A percentile compares a stretch with the other conserved stretches of the same genome.
phyloP scores from a whole-genome alignment of 2,797 vertebrate genomes.

The Myiothlypis chrysogaster region DNA sequence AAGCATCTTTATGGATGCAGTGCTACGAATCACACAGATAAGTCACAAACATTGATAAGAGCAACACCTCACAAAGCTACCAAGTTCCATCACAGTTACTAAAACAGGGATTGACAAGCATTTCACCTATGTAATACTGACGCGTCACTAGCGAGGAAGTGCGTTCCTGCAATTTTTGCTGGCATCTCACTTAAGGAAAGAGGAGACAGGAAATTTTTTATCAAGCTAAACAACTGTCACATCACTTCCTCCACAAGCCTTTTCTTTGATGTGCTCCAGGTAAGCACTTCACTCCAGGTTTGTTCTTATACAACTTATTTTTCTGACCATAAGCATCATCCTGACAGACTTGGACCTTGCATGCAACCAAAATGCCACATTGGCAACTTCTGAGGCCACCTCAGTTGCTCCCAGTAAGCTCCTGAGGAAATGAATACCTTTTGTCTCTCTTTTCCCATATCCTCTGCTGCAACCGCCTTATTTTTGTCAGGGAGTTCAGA shows the following conservation, averaged over 20 bases:
- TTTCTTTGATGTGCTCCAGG: not conserved
- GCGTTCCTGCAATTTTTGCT: not conserved
- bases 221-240: not conserved
- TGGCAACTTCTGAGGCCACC: not conserved
- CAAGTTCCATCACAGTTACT: not conserved
- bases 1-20: not conserved
- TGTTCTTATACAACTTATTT: not conserved
- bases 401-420: not conserved
- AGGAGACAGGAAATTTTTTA: not conserved
- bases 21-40: not conserved
- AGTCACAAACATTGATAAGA: not conserved
- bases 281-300: not conserved
- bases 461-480: not conserved
- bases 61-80: not conserved
- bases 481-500: not conserved
- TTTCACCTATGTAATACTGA: not conserved
- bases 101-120: not conserved
- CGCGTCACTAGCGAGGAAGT: accelerated
- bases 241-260: not conserved
- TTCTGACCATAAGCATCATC: not conserved
- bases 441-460: not conserved
- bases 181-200: not conserved
- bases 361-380: accelerated
- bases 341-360: not conserved
- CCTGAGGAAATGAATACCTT: not conserved